Conservation (phyloP, 2,797 vertebrate species). For the Graptemys geographica region DNA sequence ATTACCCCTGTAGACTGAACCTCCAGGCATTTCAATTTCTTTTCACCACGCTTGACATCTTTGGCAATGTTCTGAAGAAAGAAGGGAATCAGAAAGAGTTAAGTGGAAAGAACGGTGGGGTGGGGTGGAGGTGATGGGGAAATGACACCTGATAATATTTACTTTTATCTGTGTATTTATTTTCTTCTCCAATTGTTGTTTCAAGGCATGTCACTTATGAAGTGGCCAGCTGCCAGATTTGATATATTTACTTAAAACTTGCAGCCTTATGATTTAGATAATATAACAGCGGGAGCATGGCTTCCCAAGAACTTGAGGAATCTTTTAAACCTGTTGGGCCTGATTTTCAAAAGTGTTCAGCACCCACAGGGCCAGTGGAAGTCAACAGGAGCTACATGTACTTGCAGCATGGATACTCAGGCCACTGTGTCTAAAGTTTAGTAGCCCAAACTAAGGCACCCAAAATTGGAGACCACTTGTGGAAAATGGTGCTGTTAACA, state of each 20-base stretch:
- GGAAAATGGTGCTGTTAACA: neutral
- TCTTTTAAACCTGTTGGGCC: neutral
- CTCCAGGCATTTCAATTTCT: constrained; percentile 86
- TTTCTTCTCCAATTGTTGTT: neutral
- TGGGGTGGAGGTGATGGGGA: neutral
- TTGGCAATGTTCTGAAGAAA: constrained; percentile 74
- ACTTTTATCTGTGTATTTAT: neutral
- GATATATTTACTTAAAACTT: neutral
- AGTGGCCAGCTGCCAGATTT: neutral
- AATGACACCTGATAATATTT: neutral
- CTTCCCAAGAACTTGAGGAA: neutral
- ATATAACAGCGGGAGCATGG: neutral
- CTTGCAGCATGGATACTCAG: neutral
- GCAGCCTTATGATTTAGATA: neutral
- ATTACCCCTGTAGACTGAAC: constrained; percentile 80
- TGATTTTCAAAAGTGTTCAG: constrained; percentile 20
- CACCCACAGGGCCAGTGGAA: neutral
- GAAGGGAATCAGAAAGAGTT: neutral
- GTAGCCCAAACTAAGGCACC: neutral
- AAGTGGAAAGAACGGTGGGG: neutral
- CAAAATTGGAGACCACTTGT: neutral
- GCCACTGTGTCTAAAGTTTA: neutral
- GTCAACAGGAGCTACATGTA: neutral
- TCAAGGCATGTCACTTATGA: neutral
- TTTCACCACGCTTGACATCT: constrained; percentile 83